Evolutionary conservation across 2,888 invertebrate species (phyloP).

Genomic region (Syritta pipiens): DNA sequence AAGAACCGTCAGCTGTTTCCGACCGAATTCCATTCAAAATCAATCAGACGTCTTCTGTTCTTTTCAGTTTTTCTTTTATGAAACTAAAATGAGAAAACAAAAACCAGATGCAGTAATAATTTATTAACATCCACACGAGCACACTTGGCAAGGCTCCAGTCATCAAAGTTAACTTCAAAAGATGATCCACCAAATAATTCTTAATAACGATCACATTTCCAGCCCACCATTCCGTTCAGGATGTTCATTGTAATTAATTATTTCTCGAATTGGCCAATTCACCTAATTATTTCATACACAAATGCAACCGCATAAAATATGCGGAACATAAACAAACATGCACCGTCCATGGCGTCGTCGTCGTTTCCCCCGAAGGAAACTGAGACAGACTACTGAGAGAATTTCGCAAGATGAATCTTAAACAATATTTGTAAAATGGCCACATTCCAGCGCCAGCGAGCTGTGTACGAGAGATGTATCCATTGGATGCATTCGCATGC

Average conservation of each 20-base stretch:
- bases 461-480: neutral
- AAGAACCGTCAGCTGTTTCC: no score
- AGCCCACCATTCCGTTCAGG: neutral
- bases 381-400: no score
- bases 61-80: no score
- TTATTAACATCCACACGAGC: neutral
- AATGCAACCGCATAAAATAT: neutral
- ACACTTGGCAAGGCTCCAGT: constrained; percentile 25
- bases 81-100: neutral
- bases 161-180: constrained; percentile 32
- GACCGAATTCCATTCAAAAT: no score
- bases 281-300: constrained; percentile 13
- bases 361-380: neutral
- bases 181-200: constrained; percentile 10
- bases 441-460: constrained; percentile 13
- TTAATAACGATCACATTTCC: neutral
- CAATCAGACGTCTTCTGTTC: neutral
- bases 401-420: constrained; percentile 40
- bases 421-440: constrained; percentile 26
- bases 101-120: neutral
- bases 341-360: neutral
- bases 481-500: constrained; percentile 5
- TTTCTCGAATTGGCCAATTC: constrained; percentile 17
- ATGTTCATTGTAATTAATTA: constrained; percentile 7
- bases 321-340: constrained; percentile 7